Evolutionary conservation across 2,113 vertebrate genomes (phyloP).

Genomic region (Bothrops jararaca): DNA sequence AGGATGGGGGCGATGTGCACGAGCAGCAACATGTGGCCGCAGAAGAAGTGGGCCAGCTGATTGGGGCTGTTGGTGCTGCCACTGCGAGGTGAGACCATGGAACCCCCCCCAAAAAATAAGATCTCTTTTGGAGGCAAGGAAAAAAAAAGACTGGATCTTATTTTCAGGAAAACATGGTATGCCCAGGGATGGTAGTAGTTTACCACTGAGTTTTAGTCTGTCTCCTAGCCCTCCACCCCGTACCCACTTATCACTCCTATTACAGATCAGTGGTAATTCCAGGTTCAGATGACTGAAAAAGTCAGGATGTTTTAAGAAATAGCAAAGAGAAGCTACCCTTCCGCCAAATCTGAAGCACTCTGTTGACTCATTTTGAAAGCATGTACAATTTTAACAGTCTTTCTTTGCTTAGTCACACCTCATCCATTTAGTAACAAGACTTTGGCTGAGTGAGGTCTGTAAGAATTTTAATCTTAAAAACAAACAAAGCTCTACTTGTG

Average conservation of each 20-base stretch:
- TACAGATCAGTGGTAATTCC: neutral
- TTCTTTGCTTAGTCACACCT: neutral
- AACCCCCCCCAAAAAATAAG: no score
- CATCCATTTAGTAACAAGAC: neutral
- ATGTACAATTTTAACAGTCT: neutral
- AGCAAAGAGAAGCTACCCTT: neutral
- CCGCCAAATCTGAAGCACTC: neutral
- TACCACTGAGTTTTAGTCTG: neutral
- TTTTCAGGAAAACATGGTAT: neutral
- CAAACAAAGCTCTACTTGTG: neutral
- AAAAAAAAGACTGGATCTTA: no score
- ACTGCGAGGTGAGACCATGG: no score
- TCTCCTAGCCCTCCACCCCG: neutral
- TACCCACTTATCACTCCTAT: neutral
- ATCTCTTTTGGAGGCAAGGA: no score
- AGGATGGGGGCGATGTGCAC: no score
- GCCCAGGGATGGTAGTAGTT: neutral
- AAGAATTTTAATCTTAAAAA: neutral
- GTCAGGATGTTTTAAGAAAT: neutral
- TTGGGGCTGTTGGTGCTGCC: no score
- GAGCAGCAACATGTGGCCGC: no score
- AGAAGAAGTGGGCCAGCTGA: no score
- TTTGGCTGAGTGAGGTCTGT: constrained; percentile 2
- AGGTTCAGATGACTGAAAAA: neutral
- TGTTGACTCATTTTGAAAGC: neutral